A percentile compares a stretch with the other conserved stretches of the same genome.
Conservation (phyloP, 2,113 vertebrate species). For the Neopipo cinnamomea region DNA sequence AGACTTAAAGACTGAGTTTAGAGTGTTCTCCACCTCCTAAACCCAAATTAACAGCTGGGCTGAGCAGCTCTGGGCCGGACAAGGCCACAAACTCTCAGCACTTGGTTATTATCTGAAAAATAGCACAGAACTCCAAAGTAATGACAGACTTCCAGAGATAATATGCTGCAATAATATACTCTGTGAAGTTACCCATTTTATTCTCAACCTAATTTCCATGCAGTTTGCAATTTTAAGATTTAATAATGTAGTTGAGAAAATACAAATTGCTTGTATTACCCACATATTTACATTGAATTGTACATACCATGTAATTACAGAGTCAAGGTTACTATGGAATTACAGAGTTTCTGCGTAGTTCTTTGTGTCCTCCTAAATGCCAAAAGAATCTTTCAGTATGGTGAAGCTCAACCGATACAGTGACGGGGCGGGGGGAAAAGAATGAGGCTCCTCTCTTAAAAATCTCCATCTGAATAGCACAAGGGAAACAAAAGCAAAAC, state of each 20-base stretch:
- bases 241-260: constrained; percentile 43
- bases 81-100: constrained; percentile 2
- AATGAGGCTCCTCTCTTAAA: neutral
- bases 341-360: constrained; percentile 5
- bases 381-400: neutral
- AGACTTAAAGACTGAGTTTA: neutral
- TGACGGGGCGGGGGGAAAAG: accelerated
- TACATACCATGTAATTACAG: constrained; percentile 44
- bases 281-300: constrained; percentile 43
- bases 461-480: neutral
- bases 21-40: neutral
- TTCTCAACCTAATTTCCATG: constrained; percentile 57
- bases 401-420: neutral
- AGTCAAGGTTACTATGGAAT: constrained; percentile 35
- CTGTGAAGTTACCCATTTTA: constrained; percentile 54
- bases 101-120: constrained; percentile 33
- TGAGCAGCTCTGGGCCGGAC: neutral
- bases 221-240: constrained; percentile 59
- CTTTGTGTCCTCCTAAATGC: constrained; percentile 4
- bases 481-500: neutral
- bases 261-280: constrained; percentile 47
- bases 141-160: constrained; percentile 53
- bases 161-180: neutral
- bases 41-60: neutral
- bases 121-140: constrained; percentile 25